phyloP scores from a whole-genome alignment of 2,888 invertebrate genomes.

The Eupithecia dodoneata region DNA sequence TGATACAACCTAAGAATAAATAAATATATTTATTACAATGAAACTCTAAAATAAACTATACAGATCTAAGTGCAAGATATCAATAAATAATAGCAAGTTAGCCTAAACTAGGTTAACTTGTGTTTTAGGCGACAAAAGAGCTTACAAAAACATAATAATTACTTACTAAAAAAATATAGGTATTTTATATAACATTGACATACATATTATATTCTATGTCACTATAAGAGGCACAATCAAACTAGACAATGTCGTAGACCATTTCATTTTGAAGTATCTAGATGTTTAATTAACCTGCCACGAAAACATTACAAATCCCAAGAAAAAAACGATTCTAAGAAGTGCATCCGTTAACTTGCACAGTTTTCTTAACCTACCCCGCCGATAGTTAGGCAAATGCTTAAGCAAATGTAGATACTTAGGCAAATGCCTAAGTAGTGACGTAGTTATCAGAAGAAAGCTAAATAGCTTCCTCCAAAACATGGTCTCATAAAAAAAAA shows the following conservation, averaged over 20 bases:
- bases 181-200: not conserved
- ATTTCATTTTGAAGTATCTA: too few species aligned
- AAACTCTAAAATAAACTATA: not conserved
- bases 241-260: not conserved
- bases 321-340: not conserved
- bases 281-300: not conserved
- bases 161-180: not conserved
- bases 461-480: not conserved
- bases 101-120: not conserved
- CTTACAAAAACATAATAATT: not conserved
- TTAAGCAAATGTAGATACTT: too few species aligned
- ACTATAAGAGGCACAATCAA: not conserved
- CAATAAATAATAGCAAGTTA: not conserved
- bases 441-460: too few species aligned
- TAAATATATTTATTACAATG: not conserved
- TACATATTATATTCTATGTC: not conserved
- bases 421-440: too few species aligned
- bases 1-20: not conserved
- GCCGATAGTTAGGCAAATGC: too few species aligned
- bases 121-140: not conserved
- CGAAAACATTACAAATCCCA: not conserved
- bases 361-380: too few species aligned
- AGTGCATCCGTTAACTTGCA: too few species aligned
- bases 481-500: not conserved
- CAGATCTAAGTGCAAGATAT: not conserved